These are phyloP conservation scores for Apantesis nais DNA, from an alignment of 2,888 invertebrate species.

Conservation along the genomic window DNA sequence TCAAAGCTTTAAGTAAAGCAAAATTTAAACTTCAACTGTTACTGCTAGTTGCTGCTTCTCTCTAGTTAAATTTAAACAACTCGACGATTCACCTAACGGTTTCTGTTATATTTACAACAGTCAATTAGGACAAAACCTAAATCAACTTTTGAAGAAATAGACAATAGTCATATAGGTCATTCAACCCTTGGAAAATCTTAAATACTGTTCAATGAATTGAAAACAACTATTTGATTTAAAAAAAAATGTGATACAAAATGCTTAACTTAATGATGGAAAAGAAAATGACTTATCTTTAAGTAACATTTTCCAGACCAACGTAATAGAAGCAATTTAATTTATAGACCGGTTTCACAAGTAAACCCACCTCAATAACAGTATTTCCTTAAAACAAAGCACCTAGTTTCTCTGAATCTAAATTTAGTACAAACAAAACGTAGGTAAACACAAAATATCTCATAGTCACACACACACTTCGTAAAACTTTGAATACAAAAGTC, in stretches of 20 bases:
- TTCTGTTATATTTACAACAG: background rate
- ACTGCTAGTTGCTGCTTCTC: too few species aligned
- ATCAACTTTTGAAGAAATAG: background rate
- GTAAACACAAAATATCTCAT: background rate
- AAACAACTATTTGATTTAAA: too few species aligned
- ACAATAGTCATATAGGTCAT: background rate
- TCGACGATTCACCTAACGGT: too few species aligned
- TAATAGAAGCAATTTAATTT: too few species aligned
- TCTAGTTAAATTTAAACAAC: too few species aligned
- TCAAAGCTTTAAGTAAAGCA: too few species aligned
- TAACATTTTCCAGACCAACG: too few species aligned
- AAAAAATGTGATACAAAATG: too few species aligned
- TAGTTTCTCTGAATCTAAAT: background rate
- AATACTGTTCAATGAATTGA: background rate
- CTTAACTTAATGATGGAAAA: background rate
- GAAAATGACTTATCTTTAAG: background rate
- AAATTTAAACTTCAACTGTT: too few species aligned
- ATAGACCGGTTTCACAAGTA: too few species aligned
- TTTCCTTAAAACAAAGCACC: background rate
- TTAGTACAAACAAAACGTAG: background rate
- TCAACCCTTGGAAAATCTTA: background rate
- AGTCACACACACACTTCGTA: background rate
- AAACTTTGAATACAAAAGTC: background rate
- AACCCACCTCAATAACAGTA: background rate
- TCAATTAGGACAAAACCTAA: background rate